phyloP scores from a whole-genome alignment of 2,888 invertebrate species.

The Trachelus stipa region DNA sequence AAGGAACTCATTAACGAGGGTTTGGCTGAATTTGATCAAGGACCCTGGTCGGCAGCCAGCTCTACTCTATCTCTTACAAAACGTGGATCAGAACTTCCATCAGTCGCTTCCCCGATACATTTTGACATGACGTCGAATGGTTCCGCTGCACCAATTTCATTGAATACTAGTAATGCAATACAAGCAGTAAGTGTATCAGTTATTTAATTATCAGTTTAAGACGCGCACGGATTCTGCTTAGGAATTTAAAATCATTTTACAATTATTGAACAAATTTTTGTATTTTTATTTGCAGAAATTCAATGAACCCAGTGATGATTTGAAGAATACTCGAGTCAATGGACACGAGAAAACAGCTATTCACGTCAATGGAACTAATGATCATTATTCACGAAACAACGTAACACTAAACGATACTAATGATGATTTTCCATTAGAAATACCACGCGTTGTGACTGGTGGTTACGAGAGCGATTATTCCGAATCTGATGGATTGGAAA shows the following conservation, averaged over 20 bases:
- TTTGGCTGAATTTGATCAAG: slow-evolving; percentile 67
- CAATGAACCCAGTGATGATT: neutral
- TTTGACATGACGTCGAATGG: neutral
- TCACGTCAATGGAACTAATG: neutral
- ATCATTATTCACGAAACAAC: neutral
- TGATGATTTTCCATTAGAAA: neutral
- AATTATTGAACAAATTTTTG: neutral
- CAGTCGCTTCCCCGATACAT: neutral
- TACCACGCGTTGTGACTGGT: slow-evolving; percentile 31
- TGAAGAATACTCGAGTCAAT: neutral
- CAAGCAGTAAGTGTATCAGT: neutral
- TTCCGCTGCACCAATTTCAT: neutral
- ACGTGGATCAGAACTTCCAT: slow-evolving; percentile 49
- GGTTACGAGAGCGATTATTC: slow-evolving; percentile 47
- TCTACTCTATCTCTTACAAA: slow-evolving; percentile 47
- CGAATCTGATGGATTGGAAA: slow-evolving; percentile 37
- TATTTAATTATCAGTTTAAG: neutral
- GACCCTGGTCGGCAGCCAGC: slow-evolving; percentile 46
- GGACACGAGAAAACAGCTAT: neutral
- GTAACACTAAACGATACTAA: neutral
- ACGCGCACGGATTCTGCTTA: neutral
- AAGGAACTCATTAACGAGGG: slow-evolving; percentile 72
- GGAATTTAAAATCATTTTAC: neutral
- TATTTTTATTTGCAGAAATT: neutral
- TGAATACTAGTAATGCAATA: neutral